A percentile compares a stretch with the other conserved stretches of the same genome.
These are phyloP conservation scores for Bellardia bayeri DNA, from an alignment of 2,888 invertebrate genomes.

Conservation along the genomic window DNA sequence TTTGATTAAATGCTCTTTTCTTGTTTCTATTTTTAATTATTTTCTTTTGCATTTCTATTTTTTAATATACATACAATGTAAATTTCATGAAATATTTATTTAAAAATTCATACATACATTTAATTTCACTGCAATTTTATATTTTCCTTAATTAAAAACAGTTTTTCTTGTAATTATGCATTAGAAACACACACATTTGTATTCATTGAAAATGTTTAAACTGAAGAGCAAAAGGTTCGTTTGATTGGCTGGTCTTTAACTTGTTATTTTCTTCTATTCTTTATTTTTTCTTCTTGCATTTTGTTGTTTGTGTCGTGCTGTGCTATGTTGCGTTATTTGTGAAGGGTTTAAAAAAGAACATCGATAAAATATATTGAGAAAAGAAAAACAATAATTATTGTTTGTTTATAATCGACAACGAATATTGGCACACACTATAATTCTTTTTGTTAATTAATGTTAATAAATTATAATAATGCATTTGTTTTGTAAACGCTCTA, in stretches of 20 bases:
- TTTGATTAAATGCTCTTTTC: conserved; percentile 5
- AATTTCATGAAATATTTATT: not conserved
- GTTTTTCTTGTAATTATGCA: conserved; percentile 7
- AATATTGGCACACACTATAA: conserved; percentile 20
- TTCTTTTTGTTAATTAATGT: too few species aligned
- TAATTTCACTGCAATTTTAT: not conserved
- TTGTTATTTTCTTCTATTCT: conserved; percentile 11
- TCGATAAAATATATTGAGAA: conserved; percentile 45
- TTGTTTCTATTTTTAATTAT: conserved; percentile 19
- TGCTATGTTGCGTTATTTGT: conserved; percentile 21
- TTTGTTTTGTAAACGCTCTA: too few species aligned
- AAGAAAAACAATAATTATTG: conserved; percentile 15
- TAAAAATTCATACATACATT: conserved; percentile 23
- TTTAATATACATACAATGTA: not conserved
- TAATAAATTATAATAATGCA: not conserved
- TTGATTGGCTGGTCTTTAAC: conserved; percentile 27
- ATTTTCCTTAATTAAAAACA: conserved; percentile 8
- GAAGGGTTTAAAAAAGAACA: conserved; percentile 16
- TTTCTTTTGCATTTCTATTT: conserved; percentile 11
- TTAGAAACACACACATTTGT: conserved; percentile 30
- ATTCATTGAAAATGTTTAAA: conserved; percentile 41
- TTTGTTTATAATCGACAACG: conserved; percentile 22
- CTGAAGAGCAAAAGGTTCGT: conserved; percentile 23
- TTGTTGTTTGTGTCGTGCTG: conserved; percentile 21
- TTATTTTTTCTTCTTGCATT: conserved; percentile 24